Percentiles rank a stretch among this genome's conserved stretches.
Evolutionary conservation across 2,888 invertebrate species (phyloP).

Genomic region (Furcula furcula): DNA sequence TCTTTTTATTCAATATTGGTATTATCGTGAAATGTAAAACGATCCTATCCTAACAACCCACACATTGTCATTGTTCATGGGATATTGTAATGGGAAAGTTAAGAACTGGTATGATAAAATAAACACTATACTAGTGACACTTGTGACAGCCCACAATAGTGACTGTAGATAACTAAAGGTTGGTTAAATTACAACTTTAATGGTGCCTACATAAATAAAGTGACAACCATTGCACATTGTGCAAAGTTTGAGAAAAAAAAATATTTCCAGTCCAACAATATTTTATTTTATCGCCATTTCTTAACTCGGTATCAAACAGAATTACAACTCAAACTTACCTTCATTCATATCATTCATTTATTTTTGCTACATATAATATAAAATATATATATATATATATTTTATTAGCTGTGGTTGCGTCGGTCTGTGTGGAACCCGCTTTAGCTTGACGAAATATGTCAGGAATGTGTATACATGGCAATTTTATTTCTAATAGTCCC

Average conservation of each 20-base stretch:
- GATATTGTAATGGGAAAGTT: conserved; percentile 5
- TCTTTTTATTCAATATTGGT: background rate
- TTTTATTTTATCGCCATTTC: conserved; percentile 15
- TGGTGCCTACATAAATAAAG: too few species aligned
- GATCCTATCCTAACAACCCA: conserved; percentile 7
- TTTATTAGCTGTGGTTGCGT: background rate
- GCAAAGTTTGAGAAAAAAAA: too few species aligned
- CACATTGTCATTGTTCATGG: conserved; percentile 5
- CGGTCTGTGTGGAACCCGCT: too few species aligned
- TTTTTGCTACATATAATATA: background rate
- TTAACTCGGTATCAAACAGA: conserved; percentile 3
- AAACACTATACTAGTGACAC: too few species aligned
- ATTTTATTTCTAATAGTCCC: too few species aligned
- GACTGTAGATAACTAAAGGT: too few species aligned
- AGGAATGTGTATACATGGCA: too few species aligned
- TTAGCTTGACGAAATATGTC: too few species aligned
- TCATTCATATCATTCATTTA: background rate
- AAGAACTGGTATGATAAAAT: conserved; percentile 15
- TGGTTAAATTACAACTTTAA: too few species aligned
- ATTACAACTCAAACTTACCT: conserved; percentile 1
- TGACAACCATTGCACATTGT: too few species aligned
- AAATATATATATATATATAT: background rate
- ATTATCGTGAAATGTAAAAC: conserved; percentile 22
- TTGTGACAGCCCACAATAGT: too few species aligned
- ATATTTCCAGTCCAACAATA: too few species aligned